These are phyloP conservation scores for Malurus elegans DNA, from an alignment of 2,113 vertebrate genomes.

Conservation along the genomic window DNA sequence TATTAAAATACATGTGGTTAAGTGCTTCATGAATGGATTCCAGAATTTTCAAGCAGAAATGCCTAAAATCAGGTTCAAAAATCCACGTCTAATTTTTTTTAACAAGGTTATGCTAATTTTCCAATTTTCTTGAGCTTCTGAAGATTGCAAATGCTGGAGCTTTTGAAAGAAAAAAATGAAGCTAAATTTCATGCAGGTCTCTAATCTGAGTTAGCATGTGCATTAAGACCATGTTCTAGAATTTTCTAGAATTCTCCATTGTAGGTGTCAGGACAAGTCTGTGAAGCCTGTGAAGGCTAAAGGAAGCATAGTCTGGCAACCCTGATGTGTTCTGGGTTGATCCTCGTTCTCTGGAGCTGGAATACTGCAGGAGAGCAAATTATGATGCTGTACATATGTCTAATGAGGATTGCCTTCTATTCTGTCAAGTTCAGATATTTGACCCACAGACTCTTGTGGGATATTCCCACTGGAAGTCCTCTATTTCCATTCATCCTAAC, in stretches of 20 bases:
- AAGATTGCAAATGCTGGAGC: not conserved
- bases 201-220: not conserved
- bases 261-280: not conserved
- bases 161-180: not conserved
- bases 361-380: not conserved
- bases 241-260: not conserved
- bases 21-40: not conserved
- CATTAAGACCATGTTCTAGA: not conserved
- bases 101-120: not conserved
- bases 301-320: not conserved
- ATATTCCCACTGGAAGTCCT: not conserved
- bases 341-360: not conserved
- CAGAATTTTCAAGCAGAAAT: not conserved
- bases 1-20: conserved; percentile 4
- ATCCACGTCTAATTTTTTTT: not conserved
- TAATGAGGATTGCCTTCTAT: not conserved
- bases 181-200: not conserved
- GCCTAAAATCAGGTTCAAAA: not conserved
- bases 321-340: not conserved
- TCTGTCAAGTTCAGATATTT: not conserved
- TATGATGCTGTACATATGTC: not conserved
- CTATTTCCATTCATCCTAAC: not conserved
- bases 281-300: not conserved
- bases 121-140: not conserved
- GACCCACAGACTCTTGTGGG: no score